A percentile compares a stretch with the other conserved stretches of the same genome.
These are phyloP conservation scores for Chrosomus eos DNA, from an alignment of 2,797 vertebrate genomes.

Conservation along the genomic window DNA sequence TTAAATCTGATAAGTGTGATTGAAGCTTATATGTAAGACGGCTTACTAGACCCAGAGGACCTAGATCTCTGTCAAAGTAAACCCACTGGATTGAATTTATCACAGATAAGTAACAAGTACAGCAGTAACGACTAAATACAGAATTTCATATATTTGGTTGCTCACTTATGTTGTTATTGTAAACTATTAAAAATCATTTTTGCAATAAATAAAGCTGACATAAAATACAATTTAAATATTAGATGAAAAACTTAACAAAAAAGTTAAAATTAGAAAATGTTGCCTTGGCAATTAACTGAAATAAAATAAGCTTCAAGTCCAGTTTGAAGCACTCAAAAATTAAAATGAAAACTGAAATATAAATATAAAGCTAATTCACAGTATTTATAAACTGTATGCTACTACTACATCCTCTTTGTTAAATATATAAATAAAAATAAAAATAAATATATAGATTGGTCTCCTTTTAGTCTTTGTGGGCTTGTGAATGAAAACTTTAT, in stretches of 20 bases:
- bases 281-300: not conserved
- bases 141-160: not conserved
- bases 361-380: not conserved
- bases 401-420: not conserved
- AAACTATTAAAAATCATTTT: not conserved
- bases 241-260: not conserved
- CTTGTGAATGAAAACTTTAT: not conserved
- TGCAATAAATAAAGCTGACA: not conserved
- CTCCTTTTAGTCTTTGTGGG: not conserved
- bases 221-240: not conserved
- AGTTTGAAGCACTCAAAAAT: not conserved
- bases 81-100: conserved; percentile 42
- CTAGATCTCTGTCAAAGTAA: conserved; percentile 45
- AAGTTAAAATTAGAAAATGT: not conserved
- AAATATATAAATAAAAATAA: not conserved
- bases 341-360: not conserved
- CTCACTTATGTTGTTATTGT: not conserved
- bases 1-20: conserved; percentile 63
- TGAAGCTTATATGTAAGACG: conserved; percentile 64
- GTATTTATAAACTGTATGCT: not conserved
- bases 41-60: conserved; percentile 44
- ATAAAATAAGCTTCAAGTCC: too few relatives aligned
- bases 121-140: not conserved
- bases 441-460: not conserved
- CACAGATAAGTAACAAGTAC: conserved; percentile 18